Evolutionary conservation across 2,797 vertebrate species (phyloP), one percentile per base, ranked within the genome.

Genomic region (Natrix natrix): DNA sequence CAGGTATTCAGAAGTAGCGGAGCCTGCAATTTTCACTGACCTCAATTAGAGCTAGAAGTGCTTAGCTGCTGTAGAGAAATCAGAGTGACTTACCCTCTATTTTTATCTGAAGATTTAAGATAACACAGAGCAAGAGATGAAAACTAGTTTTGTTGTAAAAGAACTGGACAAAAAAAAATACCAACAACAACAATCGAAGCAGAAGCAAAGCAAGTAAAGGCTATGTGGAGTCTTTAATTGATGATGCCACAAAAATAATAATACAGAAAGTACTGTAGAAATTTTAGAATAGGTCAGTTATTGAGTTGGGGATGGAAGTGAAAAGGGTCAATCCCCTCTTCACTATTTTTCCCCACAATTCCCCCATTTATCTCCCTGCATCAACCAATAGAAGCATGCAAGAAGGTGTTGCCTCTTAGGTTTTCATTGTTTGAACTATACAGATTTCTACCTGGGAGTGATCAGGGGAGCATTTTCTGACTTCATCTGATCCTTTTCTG

Each of bases 11-110:
- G 57, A 92, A 74, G 87, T 54, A 90, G 20, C 11, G 11, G 52
- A 91, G 69, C 52, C 90, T 92, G 88, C 55, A 86, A 86, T 89
- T 86, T 87, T 89, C 86, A 57, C n/a, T 86, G 86, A 94, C 93
- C 90, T 89, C 93, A 94, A 59, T 86, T 89, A 92, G 87, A 91
- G 86, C 22, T 52, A 61, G n/a, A 86, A 93, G 52, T 89, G 69
- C 48, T 91, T 60, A 93, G 87, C 26, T 52, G 43, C 69, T 88
- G 26, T 52, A 24, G 59, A 91, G 88, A 89, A 91, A 86, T 66
- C 89, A 92, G 89, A 48, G 61, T 8, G 13, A 54, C n/a, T 83
- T 37, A 32, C 37, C 52, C 5, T 89, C 91, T 88, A 89, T 94
- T 91, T 91, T 83, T 89, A 88, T 91, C 57, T 90, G 22, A 88